Percentiles rank a stretch among this genome's conserved stretches.
Conservation (phyloP, 2,797 vertebrate genomes). For the Cynodonichthys magdalenae region DNA sequence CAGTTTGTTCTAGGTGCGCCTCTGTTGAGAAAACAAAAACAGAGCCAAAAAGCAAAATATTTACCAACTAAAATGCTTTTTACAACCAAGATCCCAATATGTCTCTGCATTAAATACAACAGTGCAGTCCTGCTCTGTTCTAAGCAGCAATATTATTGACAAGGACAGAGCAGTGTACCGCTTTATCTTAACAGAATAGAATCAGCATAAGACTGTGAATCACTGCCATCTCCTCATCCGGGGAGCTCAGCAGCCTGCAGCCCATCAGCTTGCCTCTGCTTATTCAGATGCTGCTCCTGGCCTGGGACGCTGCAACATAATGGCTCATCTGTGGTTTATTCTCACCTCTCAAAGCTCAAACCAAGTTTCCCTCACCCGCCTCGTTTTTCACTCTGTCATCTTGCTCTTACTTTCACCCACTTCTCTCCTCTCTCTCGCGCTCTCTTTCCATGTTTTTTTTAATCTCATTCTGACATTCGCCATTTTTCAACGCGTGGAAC, state of each 20-base stretch:
- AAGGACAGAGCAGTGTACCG: slow-evolving; percentile 43
- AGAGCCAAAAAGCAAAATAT: background rate
- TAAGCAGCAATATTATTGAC: slow-evolving; percentile 7
- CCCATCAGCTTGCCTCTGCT: slow-evolving; percentile 54
- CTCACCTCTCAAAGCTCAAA: slow-evolving; percentile 76
- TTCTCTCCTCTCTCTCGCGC: slow-evolving; percentile 59
- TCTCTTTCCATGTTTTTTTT: slow-evolving; percentile 70
- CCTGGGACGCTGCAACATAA: slow-evolving; percentile 60
- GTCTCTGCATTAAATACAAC: background rate
- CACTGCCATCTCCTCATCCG: slow-evolving; percentile 58
- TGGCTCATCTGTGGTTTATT: slow-evolving; percentile 66
- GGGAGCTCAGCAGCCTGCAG: slow-evolving; percentile 39
- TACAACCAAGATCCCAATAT: background rate
- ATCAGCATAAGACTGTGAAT: slow-evolving; percentile 62
- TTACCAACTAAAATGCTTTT: background rate
- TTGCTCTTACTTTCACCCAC: slow-evolving; percentile 70
- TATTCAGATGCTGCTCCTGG: slow-evolving; percentile 66
- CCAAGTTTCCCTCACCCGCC: slow-evolving; percentile 74
- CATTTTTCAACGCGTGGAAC: slow-evolving; percentile 76
- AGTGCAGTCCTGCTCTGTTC: slow-evolving; percentile 1
- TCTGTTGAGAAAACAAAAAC: no score
- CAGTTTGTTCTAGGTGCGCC: no score
- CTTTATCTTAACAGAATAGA: slow-evolving; percentile 54
- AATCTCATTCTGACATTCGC: slow-evolving; percentile 78
- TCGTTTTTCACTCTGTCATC: slow-evolving; percentile 83